Evolutionary conservation across 2,797 vertebrate species (phyloP).

Genomic region (Manis crassicaudata): DNA sequence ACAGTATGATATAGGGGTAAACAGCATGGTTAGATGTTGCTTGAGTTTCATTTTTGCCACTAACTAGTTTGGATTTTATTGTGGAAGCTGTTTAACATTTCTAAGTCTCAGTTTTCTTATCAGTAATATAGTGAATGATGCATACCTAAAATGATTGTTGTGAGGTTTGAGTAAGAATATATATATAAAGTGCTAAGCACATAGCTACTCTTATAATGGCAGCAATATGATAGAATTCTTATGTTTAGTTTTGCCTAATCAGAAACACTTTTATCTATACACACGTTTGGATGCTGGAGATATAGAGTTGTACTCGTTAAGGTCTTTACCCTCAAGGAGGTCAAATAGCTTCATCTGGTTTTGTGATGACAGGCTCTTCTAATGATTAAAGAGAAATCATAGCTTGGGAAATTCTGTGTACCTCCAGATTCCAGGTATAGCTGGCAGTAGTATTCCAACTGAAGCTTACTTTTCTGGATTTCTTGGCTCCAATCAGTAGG

Average conservation of each 20-base stretch:
- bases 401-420: neutral
- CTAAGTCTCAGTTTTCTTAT: neutral
- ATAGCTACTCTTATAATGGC: neutral
- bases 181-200: neutral
- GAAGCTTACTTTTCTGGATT: neutral
- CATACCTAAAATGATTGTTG: neutral
- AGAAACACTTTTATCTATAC: conserved; percentile 10
- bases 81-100: neutral
- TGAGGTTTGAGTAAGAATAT: conserved; percentile 10
- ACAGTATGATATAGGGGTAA: neutral
- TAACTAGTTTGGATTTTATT: neutral
- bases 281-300: conserved; percentile 6
- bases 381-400: neutral
- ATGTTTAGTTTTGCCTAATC: conserved; percentile 31
- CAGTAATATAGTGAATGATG: conserved; percentile 11
- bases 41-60: neutral
- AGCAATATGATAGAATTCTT: neutral
- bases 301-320: neutral
- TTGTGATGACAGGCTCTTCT: neutral
- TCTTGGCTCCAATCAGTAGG: neutral
- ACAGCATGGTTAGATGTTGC: neutral
- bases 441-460: neutral
- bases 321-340: neutral
- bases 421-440: neutral
- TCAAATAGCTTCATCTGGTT: neutral